Evolutionary conservation across 2,888 invertebrate genomes (phyloP).

Genomic region (Trichacis sp.): DNA sequence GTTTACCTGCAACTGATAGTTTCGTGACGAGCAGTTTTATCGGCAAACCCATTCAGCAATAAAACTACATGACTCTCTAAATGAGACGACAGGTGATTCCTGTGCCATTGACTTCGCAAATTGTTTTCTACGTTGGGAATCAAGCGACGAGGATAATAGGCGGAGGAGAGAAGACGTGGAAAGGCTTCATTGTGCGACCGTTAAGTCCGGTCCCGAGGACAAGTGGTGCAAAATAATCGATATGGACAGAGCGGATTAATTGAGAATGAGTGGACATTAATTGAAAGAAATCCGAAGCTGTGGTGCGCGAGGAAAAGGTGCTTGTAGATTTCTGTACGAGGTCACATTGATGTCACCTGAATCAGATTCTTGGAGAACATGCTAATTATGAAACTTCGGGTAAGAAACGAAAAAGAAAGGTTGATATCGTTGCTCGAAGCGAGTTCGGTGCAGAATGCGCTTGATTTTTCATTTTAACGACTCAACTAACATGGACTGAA

Average conservation of each 20-base stretch:
- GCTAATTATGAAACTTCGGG: too few species aligned
- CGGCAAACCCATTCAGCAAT: conserved; percentile 11
- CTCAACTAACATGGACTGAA: too few species aligned
- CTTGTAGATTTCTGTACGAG: neutral
- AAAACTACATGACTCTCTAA: conserved; percentile 6
- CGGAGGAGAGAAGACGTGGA: conserved; percentile 33
- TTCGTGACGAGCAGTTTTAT: conserved; percentile 4
- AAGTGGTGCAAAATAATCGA: conserved; percentile 58
- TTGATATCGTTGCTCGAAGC: too few species aligned
- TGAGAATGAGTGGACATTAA: conserved; percentile 61
- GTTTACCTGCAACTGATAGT: too few species aligned
- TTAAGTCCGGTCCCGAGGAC: conserved; percentile 39
- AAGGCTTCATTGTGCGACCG: conserved; percentile 34
- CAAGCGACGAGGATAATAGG: conserved; percentile 21
- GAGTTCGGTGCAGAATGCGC: too few species aligned
- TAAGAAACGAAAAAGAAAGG: too few species aligned
- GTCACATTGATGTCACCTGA: too few species aligned
- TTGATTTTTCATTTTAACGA: too few species aligned
- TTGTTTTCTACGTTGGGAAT: conserved; percentile 26
- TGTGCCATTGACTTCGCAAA: conserved; percentile 23
- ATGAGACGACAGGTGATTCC: conserved; percentile 6
- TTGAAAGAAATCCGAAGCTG: conserved; percentile 48
- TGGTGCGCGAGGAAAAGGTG: conserved; percentile 43
- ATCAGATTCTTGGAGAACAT: too few species aligned
- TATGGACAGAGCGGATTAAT: conserved; percentile 60